Percentiles rank a stretch among this genome's conserved stretches.
Conservation (phyloP, 2,113 vertebrate species). For the Strix aluco region DNA sequence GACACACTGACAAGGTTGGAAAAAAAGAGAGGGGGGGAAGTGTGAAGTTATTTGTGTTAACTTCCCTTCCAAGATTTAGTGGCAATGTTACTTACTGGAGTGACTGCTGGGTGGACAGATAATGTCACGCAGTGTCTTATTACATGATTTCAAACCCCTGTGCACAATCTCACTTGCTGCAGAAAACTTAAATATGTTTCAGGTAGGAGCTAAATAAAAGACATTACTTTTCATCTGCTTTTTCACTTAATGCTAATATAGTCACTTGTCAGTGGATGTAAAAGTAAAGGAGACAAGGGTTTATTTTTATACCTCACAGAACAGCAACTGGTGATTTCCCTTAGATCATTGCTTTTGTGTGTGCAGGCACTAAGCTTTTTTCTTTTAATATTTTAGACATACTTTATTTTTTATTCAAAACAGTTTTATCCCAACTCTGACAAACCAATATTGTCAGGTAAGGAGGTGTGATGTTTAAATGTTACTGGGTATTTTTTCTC, state of each 20-base stretch:
- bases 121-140: constrained; percentile 62
- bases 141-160: constrained; percentile 59
- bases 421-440: constrained; percentile 60
- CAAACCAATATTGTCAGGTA: constrained; percentile 29
- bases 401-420: constrained; percentile 70
- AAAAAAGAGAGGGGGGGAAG: background rate
- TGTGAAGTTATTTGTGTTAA: constrained; percentile 49
- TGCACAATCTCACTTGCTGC: constrained; percentile 56
- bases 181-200: constrained; percentile 66
- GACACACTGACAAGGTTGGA: constrained; percentile 33
- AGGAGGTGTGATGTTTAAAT: background rate
- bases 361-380: constrained; percentile 55
- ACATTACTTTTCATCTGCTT: constrained; percentile 73
- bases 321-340: constrained; percentile 70
- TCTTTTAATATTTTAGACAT: constrained; percentile 69
- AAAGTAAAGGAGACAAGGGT: constrained; percentile 68
- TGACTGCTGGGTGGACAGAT: constrained; percentile 62
- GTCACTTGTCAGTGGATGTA: constrained; percentile 71
- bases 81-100: constrained; percentile 44
- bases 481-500: background rate
- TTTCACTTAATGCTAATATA: constrained; percentile 74
- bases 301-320: constrained; percentile 74
- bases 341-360: constrained; percentile 69
- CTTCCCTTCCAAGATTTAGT: constrained; percentile 46
- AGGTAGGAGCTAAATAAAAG: constrained; percentile 73